Conservation (phyloP, 35 echinoderm and acorn worm species). For the Apostichopus parvimensis region DNA sequence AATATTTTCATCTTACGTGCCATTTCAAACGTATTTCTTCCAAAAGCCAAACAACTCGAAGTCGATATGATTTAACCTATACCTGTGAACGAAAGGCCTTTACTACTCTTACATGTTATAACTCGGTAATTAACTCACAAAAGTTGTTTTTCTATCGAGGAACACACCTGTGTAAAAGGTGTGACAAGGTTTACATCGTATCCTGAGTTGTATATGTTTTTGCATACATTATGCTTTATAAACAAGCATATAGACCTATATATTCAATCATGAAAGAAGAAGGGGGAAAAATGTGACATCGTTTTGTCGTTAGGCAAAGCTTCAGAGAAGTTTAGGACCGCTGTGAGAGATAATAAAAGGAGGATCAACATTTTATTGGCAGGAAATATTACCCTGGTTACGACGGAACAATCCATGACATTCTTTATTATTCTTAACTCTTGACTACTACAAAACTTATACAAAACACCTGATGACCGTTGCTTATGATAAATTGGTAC, state of each 20-base stretch:
- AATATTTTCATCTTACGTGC: conserved; percentile 1
- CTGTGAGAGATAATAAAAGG: neutral
- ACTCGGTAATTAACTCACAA: neutral
- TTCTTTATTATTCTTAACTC: neutral
- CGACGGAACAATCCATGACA: neutral
- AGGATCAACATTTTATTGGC: neutral
- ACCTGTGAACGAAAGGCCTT: too few relatives aligned
- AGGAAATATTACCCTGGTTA: neutral
- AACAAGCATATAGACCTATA: too few relatives aligned
- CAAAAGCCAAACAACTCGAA: neutral
- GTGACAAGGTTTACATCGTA: too few relatives aligned
- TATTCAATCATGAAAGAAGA: too few relatives aligned
- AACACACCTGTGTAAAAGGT: neutral
- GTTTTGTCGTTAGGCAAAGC: too few relatives aligned
- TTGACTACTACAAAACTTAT: neutral
- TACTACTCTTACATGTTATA: neutral
- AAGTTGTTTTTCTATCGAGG: neutral
- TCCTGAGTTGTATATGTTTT: too few relatives aligned
- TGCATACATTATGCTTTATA: too few relatives aligned
- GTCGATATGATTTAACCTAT: too few relatives aligned
- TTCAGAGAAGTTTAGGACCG: too few relatives aligned
- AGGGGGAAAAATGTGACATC: too few relatives aligned
- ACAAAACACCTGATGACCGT: conserved; percentile 10
- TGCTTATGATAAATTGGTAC: neutral
- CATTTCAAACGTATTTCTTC: neutral